phyloP scores from a whole-genome alignment of 2,113 vertebrate species.

The Notothenia rossii region DNA sequence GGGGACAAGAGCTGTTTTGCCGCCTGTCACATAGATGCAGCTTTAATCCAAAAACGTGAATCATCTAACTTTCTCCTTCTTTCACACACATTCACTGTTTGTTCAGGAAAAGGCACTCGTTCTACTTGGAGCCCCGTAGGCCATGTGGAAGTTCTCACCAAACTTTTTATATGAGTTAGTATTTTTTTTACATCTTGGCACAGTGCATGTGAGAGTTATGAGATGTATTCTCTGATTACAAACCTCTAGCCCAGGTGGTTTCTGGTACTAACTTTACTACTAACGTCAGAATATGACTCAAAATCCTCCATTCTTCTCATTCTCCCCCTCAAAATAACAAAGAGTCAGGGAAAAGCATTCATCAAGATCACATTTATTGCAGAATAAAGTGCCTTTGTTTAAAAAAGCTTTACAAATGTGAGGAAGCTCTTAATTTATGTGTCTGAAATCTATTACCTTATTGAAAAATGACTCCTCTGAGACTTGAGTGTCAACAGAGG shows the following conservation, averaged over 20 bases:
- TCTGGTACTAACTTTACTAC: conserved; percentile 46
- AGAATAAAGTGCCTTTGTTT: conserved; percentile 25
- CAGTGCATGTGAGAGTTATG: conserved; percentile 43
- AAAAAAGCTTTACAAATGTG: conserved; percentile 33
- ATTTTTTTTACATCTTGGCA: conserved; percentile 61
- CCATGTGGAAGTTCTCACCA: conserved; percentile 46
- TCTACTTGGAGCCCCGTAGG: not conserved
- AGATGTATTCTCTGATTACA: conserved; percentile 65
- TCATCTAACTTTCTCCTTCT: not conserved
- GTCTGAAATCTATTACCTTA: conserved; percentile 74
- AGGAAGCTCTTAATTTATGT: conserved; percentile 48
- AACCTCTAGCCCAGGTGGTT: conserved; percentile 74
- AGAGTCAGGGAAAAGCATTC: conserved; percentile 32
- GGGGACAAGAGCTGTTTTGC: too few species aligned
- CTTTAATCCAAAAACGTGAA: not conserved
- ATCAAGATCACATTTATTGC: conserved; percentile 56
- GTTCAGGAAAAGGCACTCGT: conserved; percentile 24
- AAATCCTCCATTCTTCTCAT: conserved; percentile 37
- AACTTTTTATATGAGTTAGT: conserved; percentile 54
- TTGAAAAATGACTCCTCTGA: conserved; percentile 58
- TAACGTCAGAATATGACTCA: conserved; percentile 57
- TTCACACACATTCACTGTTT: not conserved
- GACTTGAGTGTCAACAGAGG: conserved; percentile 53
- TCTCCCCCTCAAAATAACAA: conserved; percentile 36
- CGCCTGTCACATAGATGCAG: not conserved